Evolutionary conservation across 2,797 vertebrate species (phyloP), one percentile per base, ranked within the genome.

Genomic region (Sebastes oblongus): DNA sequence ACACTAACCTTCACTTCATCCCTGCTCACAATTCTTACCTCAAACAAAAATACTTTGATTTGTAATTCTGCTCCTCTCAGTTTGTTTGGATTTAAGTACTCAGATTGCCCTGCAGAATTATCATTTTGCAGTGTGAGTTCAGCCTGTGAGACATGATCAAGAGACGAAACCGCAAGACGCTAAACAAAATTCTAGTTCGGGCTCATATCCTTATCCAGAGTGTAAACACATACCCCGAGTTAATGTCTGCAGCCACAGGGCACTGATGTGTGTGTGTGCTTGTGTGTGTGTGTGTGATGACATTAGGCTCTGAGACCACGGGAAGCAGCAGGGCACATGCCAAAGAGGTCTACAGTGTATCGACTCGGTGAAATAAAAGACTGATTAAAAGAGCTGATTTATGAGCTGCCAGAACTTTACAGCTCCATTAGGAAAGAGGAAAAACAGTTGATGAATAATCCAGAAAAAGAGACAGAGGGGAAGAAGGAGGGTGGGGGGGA

Each of bases 381-480:
- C 88, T 91, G 90, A 94, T 94, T 92, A 92, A 89, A 92, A 90
- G 81, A 67, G 56, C 4, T 88, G 89, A 94, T 94, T 92, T 88
- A 94, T 90, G 86, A 84, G 89, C 87, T 84, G 84, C 79, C 90
- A 78, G 66, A 24, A 64, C 68, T 92, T 92, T 88, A 91, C 74
- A 84, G 84, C 86, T 92, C 86, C 78, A 88, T 91, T 90, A 89
- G 76, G 79, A 87, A 77, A 67, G 69, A 84, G 86, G 71, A 73
- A 89, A 89, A 84, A 65, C 77, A 86, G 69, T 42, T 61, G 81
- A 85, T 88, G 86, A 86, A 91, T 84, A 81, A 81, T 71, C 36
- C 42, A 83, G 86, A 64, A 24, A 72, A 39, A 81, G 56, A 69
- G 61, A 71, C 4, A n/a, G 7, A 50, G 58, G 34, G 60, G 59